Conservation (phyloP, 1,140 invertebrate genomes). For the Amyelois transitella region DNA sequence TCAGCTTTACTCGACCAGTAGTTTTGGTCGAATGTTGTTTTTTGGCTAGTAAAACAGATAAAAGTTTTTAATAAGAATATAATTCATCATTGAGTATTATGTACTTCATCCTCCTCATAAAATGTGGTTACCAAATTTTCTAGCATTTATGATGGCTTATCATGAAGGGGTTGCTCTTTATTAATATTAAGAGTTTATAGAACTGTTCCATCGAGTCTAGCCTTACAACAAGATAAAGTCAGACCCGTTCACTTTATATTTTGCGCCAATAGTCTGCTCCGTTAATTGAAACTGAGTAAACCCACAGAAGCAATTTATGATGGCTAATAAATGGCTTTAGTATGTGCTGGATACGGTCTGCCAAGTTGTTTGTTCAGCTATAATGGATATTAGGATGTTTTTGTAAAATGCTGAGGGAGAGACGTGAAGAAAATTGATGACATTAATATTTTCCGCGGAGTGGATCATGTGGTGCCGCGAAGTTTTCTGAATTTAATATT, state of each 20-base stretch:
- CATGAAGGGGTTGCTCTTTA: no score
- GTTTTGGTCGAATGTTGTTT: no score
- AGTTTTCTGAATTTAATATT: background rate
- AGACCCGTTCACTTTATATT: background rate
- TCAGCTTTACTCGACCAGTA: no score
- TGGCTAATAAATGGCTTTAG: constrained; percentile 43
- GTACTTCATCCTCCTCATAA: no score
- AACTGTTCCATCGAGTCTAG: no score
- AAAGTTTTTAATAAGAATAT: no score
- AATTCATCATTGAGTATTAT: no score
- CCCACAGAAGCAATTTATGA: constrained; percentile 48
- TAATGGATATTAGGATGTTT: constrained; percentile 21
- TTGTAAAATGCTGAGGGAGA: background rate
- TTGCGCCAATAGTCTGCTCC: constrained; percentile 12
- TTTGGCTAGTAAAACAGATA: no score
- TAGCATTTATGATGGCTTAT: no score
- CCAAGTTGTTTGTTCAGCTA: constrained; percentile 34
- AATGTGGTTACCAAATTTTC: no score
- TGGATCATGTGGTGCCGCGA: background rate
- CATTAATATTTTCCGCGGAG: background rate
- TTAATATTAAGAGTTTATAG: no score
- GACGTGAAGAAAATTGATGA: background rate
- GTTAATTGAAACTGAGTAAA: constrained; percentile 52
- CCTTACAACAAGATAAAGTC: background rate
- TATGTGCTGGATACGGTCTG: constrained; percentile 23